Percentiles rank a stretch among this genome's conserved stretches.
Evolutionary conservation across 2,888 invertebrate species (phyloP).

Genomic region (Allacma fusca): DNA sequence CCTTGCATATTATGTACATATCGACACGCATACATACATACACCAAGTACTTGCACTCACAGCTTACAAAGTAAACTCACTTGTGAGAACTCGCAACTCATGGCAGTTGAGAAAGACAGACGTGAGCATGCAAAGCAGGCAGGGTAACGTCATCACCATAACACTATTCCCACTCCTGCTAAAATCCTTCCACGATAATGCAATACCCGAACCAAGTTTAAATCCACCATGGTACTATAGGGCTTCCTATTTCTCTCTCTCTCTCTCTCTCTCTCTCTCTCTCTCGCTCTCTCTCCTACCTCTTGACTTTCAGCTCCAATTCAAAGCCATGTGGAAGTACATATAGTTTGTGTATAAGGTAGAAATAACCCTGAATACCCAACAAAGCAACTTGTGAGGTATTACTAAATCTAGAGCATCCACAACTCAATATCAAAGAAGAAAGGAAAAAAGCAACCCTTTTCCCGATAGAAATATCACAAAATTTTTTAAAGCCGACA

Average conservation of each 20-base stretch:
- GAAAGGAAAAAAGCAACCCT: not conserved
- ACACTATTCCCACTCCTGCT: slow-evolving; percentile 11
- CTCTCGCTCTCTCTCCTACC: too few species aligned
- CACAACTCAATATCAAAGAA: not conserved
- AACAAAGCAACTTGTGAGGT: not conserved
- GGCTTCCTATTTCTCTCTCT: slow-evolving; percentile 3
- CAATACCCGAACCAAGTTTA: slow-evolving; percentile 3
- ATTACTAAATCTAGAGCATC: not conserved
- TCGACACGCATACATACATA: too few species aligned
- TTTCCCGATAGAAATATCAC: not conserved
- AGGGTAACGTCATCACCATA: slow-evolving; percentile 10
- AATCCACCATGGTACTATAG: not conserved
- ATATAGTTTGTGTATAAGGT: not conserved
- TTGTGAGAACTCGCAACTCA: slow-evolving; percentile 4
- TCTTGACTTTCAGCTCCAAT: not conserved
- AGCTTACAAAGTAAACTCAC: slow-evolving; percentile 1
- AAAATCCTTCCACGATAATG: slow-evolving; percentile 4
- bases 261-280: too few species aligned
- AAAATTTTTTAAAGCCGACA: slow-evolving; percentile 1
- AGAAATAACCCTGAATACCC: not conserved
- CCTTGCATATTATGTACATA: too few species aligned
- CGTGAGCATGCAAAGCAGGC: not conserved
- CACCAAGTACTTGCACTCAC: not conserved
- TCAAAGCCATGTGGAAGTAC: not conserved
- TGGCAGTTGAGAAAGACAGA: not conserved